Evolutionary conservation across 1,140 invertebrate genomes (phyloP).

Genomic region (Campoletis sonorensis): DNA sequence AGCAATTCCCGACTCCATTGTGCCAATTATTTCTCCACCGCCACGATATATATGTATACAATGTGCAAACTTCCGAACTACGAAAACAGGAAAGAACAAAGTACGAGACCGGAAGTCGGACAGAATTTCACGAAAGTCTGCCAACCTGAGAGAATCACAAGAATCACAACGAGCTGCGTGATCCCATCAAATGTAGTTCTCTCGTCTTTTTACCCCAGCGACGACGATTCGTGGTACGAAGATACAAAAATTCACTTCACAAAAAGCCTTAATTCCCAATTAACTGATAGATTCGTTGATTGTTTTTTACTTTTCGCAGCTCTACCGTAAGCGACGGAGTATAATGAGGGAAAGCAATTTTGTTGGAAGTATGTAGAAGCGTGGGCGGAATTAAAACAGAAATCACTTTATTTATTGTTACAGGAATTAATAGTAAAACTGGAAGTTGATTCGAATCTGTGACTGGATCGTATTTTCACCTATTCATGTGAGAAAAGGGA

Average conservation of each 20-base stretch:
- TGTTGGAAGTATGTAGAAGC: background rate
- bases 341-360: constrained; percentile 12
- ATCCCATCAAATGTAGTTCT: background rate
- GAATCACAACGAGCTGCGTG: background rate
- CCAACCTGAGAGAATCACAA: background rate
- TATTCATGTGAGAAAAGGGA: background rate
- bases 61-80: constrained; percentile 8
- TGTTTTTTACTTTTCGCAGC: background rate
- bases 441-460: background rate
- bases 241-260: background rate
- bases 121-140: constrained; percentile 30
- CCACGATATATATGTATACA: background rate
- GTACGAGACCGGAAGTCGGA: constrained; percentile 14
- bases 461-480: background rate
- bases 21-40: constrained; percentile 19
- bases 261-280: constrained; percentile 17
- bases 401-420: background rate
- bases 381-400: background rate
- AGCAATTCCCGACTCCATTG: background rate
- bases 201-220: background rate
- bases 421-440: background rate
- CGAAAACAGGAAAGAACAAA: background rate
- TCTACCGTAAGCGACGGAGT: background rate
- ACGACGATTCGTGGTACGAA: background rate
- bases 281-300: background rate